phyloP scores from a whole-genome alignment of 2,888 invertebrate genomes.

The Dyspetes luteomarginatus region DNA sequence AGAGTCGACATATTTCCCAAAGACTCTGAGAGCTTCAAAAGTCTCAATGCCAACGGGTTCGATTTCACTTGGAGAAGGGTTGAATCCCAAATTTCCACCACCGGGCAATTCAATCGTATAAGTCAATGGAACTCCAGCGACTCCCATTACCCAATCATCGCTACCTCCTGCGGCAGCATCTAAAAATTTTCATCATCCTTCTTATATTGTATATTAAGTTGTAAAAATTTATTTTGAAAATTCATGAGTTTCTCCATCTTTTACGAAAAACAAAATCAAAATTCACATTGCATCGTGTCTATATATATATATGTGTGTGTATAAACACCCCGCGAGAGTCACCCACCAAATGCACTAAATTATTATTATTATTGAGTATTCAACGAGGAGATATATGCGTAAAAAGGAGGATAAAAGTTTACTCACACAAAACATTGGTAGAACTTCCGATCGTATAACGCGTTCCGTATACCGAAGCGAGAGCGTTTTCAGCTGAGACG shows the following conservation, averaged over 20 bases:
- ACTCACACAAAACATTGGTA: conserved; percentile 82
- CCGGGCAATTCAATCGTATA: conserved; percentile 88
- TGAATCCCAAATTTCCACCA: conserved; percentile 85
- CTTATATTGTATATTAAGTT: background rate
- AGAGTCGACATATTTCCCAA: conserved; percentile 81
- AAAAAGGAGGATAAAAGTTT: background rate
- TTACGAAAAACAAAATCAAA: too few relatives aligned
- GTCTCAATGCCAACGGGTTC: conserved; percentile 85
- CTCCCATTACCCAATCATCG: conserved; percentile 87
- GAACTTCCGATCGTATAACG: conserved; percentile 83
- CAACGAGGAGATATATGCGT: background rate
- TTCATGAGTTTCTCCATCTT: too few relatives aligned
- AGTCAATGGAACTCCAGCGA: conserved; percentile 85
- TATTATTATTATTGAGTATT: background rate
- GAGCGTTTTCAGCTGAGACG: conserved; percentile 68
- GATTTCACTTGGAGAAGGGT: conserved; percentile 85
- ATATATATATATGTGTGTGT: too few relatives aligned
- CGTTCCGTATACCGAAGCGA: conserved; percentile 69
- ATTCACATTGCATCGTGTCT: too few relatives aligned
- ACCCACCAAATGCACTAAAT: too few relatives aligned
- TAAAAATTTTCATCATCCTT: conserved; percentile 18
- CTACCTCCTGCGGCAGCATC: conserved; percentile 87
- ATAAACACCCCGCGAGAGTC: too few relatives aligned
- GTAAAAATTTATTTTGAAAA: too few relatives aligned
- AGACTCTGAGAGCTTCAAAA: conserved; percentile 85